These are phyloP conservation scores for Ormyrus pomaceus DNA, from an alignment of 2,888 invertebrate genomes.

Conservation along the genomic window DNA sequence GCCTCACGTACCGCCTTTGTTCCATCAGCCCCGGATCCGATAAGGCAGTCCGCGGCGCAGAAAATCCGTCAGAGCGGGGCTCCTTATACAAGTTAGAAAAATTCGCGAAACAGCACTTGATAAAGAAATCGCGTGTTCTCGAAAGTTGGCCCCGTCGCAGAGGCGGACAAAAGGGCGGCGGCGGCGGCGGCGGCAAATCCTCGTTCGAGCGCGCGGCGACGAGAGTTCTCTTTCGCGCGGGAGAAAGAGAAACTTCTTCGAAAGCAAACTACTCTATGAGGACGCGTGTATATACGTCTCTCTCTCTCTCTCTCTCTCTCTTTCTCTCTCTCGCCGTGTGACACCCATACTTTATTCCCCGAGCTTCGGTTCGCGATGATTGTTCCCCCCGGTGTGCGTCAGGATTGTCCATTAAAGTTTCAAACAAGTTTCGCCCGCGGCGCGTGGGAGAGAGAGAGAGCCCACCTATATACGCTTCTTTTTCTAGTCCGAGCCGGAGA, in stretches of 20 bases:
- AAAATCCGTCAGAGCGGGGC: too few relatives aligned
- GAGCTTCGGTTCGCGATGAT: constrained; percentile 58
- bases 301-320: too few relatives aligned
- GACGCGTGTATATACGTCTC: too few relatives aligned
- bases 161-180: neutral
- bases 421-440: constrained; percentile 64
- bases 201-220: too few relatives aligned
- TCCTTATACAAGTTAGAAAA: constrained; percentile 2
- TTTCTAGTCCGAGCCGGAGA: too few relatives aligned
- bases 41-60: too few relatives aligned
- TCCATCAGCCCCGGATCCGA: too few relatives aligned
- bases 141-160: neutral
- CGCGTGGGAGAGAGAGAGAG: constrained; percentile 21
- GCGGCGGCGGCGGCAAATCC: too few relatives aligned
- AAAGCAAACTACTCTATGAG: constrained; percentile 46
- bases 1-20: too few relatives aligned
- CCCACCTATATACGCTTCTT: neutral
- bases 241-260: neutral
- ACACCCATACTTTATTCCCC: too few relatives aligned
- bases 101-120: constrained; percentile 6
- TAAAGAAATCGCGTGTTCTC: constrained; percentile 30
- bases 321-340: too few relatives aligned
- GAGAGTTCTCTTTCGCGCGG: neutral
- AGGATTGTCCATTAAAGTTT: constrained; percentile 70
- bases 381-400: constrained; percentile 61